phyloP scores from a whole-genome alignment of 2,113 vertebrate species.

The Vidua macroura region DNA sequence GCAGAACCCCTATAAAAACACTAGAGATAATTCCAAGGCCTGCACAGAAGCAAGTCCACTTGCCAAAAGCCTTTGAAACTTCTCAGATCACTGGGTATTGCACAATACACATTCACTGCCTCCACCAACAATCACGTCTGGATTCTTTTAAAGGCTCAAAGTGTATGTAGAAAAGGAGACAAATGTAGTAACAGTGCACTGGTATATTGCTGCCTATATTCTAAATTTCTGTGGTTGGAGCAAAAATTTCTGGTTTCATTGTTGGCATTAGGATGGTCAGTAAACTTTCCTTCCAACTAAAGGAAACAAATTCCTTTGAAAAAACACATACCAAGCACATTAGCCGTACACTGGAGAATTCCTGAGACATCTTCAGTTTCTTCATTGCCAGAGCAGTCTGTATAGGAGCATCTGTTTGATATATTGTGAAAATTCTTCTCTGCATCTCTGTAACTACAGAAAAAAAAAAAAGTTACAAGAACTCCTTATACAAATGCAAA shows the following conservation, averaged over 20 bases:
- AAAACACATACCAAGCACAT: conserved; percentile 85
- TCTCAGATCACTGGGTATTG: background rate
- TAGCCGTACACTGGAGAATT: conserved; percentile 92
- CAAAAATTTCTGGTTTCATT: background rate
- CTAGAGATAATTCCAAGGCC: background rate
- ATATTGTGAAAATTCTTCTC: conserved; percentile 82
- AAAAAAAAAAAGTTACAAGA: background rate
- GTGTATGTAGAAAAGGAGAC: background rate
- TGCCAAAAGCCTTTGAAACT: background rate
- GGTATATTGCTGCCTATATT: background rate
- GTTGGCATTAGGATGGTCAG: background rate
- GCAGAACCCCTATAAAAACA: background rate
- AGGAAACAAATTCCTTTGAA: background rate
- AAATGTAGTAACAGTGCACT: background rate
- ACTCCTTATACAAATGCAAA: background rate
- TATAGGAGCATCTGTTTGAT: conserved; percentile 86
- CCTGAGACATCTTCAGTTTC: conserved; percentile 89
- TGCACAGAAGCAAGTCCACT: background rate
- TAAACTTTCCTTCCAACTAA: background rate
- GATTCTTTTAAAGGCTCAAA: background rate
- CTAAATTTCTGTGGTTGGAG: background rate
- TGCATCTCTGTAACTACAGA: conserved; percentile 82
- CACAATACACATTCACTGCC: background rate
- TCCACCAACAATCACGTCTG: background rate
- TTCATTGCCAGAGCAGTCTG: conserved; percentile 85